Conservation (phyloP, 1,140 invertebrate genomes). For the Trichonephila inaurata region DNA sequence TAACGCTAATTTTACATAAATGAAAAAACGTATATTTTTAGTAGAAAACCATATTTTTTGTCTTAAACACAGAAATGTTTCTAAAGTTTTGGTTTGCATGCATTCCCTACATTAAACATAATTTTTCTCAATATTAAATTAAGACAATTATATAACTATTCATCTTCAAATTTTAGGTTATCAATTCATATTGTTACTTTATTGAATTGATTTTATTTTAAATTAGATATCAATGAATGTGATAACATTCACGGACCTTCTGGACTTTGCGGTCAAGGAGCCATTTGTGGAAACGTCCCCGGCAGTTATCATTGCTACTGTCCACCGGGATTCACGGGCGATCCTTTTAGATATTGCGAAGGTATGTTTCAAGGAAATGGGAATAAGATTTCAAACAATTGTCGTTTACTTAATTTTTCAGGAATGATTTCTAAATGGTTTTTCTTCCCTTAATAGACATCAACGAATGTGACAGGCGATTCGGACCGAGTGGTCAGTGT, state of each 20-base stretch:
- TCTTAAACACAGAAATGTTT: too few relatives aligned
- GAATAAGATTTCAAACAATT: neutral
- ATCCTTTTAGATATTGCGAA: slow-evolving; percentile 83
- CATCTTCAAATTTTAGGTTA: too few relatives aligned
- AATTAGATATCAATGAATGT: slow-evolving; percentile 81
- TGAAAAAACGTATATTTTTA: too few relatives aligned
- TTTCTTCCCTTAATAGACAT: slow-evolving; percentile 85
- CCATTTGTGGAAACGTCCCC: slow-evolving; percentile 87
- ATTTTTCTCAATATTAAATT: too few relatives aligned
- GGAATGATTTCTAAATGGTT: neutral
- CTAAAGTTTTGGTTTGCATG: too few relatives aligned
- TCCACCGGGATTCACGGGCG: slow-evolving; percentile 88
- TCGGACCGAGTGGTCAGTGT: slow-evolving; percentile 90
- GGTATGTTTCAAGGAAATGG: slow-evolving; percentile 12
- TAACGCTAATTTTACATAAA: too few relatives aligned
- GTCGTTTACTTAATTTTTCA: neutral
- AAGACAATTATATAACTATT: too few relatives aligned
- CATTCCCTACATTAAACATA: too few relatives aligned
- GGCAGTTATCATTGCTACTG: slow-evolving; percentile 89
- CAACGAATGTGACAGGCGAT: slow-evolving; percentile 92
- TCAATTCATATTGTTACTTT: too few relatives aligned
- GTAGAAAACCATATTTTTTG: too few relatives aligned
- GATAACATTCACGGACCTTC: slow-evolving; percentile 78
- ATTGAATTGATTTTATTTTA: neutral
- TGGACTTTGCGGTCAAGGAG: slow-evolving; percentile 87